phyloP scores from a whole-genome alignment of 2,888 invertebrate species.

The Synanthedon myopaeformis region DNA sequence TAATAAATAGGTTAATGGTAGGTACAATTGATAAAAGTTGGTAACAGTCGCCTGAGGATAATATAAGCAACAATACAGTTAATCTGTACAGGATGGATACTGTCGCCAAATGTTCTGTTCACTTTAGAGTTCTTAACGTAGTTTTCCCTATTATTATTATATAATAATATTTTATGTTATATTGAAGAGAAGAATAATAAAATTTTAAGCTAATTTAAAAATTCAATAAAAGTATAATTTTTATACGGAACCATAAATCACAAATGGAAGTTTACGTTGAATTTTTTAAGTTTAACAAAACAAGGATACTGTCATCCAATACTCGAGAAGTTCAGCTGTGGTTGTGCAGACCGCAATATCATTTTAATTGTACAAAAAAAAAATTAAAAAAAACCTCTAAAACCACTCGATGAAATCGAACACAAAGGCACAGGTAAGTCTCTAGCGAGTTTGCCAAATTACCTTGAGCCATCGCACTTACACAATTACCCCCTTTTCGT shows the following conservation, averaged over 20 bases:
- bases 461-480: conserved; percentile 7
- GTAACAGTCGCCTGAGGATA: too few relatives aligned
- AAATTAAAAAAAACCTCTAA: too few relatives aligned
- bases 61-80: too few relatives aligned
- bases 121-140: too few relatives aligned
- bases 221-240: background rate
- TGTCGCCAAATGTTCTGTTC: too few relatives aligned
- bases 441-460: conserved; percentile 13
- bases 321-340: conserved; percentile 32
- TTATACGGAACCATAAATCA: background rate
- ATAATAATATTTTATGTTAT: background rate
- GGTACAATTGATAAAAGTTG: too few relatives aligned
- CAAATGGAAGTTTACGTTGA: background rate
- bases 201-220: background rate
- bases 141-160: too few relatives aligned
- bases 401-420: conserved; percentile 33
- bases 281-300: conserved; percentile 8
- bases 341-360: conserved; percentile 34
- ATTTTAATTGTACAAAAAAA: conserved; percentile 39
- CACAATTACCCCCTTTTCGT: background rate
- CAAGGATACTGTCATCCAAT: conserved; percentile 12
- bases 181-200: background rate
- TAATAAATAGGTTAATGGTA: too few relatives aligned
- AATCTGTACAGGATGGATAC: too few relatives aligned
- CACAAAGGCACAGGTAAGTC: conserved; percentile 40